Evolutionary conservation across 1,140 invertebrate genomes (phyloP), one percentile per base, ranked within the genome.

Genomic region (Bathynomus jamesi): DNA sequence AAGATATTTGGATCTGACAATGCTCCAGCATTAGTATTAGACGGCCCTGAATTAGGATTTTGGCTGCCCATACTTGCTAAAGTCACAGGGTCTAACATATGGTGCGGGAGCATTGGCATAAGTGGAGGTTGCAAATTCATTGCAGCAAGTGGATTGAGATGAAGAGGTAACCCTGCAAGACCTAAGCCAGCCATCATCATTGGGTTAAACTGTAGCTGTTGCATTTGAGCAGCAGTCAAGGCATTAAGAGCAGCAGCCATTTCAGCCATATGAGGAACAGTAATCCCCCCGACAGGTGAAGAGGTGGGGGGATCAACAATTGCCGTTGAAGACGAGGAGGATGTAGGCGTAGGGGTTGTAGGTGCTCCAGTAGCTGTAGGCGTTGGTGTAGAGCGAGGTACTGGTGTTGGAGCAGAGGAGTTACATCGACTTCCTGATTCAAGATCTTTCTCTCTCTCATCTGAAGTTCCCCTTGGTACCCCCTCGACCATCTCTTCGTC

Each of bases 71-170:
- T 77, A 61, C 60, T 72, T 67, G 72, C 72, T 28, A 77, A 32
- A 60, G 76, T 69, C 28, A 74, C 70, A 3, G 31, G 77, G 40
- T 78, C 77, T 30, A 78, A 78, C 77, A 78, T 78, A 46, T 21
- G 91, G 29, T 76, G 90, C 27, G 92, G 87, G 91, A 96, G 94
- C 83, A 95, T 88, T 1, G 93, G 92, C 71, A 95, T 91, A 61
- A 95, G 81, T 0, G 91, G 91, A 11, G 91, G 91, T 81, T 92
- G 91, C 11, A 94, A 82, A 81, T 93, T 93, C 91, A 93, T 93
- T 0, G 91, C 91, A 0, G 91, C 91, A 74, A 93, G 82, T 28
- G 91, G 80, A 60, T 80, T 80, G 65, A 79, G 77, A 21, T 78
- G 76, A 4, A 77, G 70, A 40, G 76, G 76, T 25, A 77, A 25